Conservation (phyloP, 1,140 invertebrate species). For the Sycophila sp. region DNA sequence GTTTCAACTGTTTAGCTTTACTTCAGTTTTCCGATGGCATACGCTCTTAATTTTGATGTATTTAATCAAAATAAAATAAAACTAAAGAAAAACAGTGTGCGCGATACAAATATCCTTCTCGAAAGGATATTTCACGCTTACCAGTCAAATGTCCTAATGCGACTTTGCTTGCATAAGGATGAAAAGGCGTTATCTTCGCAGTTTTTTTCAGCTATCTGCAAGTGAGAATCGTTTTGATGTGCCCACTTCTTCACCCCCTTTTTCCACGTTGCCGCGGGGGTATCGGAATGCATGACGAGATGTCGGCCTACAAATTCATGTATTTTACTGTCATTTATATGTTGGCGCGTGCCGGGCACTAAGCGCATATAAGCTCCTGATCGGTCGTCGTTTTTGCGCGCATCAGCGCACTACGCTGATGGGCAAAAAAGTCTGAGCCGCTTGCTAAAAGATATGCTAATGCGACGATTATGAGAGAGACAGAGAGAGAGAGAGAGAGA, state of each 20-base stretch:
- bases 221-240: neutral
- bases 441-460: no score
- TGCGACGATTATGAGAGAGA: no score
- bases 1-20: no score
- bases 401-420: neutral
- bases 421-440: neutral
- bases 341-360: neutral
- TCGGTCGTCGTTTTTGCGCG: neutral
- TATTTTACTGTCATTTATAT: conserved; percentile 27
- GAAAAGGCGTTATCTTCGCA: conserved; percentile 6
- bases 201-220: conserved; percentile 7
- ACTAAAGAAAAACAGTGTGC: no score
- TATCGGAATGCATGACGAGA: neutral
- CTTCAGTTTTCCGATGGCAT: no score
- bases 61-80: no score
- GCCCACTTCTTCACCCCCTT: no score
- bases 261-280: neutral
- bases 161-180: conserved; percentile 40
- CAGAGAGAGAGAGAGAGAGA: neutral
- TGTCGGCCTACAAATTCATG: conserved; percentile 17
- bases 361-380: conserved; percentile 1
- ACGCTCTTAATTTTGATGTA: no score
- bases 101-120: no score
- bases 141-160: conserved; percentile 44
- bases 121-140: no score